A percentile compares a stretch with the other conserved stretches of the same genome.
Conservation (phyloP, 1,140 invertebrate genomes). For the Leucophenga varia region DNA sequence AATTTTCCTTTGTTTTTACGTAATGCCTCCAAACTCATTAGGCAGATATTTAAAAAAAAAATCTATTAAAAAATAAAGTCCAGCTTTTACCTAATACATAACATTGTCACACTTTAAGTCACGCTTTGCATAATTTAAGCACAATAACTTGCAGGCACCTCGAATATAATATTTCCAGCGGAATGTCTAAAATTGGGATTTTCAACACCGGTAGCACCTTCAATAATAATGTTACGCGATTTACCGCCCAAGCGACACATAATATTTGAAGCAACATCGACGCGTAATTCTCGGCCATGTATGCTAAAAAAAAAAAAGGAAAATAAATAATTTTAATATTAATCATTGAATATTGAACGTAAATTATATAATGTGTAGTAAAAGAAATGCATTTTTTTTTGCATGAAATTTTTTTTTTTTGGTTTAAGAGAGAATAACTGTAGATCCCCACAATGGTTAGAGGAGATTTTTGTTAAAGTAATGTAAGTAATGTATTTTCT, state of each 20-base stretch:
- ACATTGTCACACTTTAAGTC: too few relatives aligned
- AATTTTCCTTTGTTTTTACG: background rate
- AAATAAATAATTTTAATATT: too few relatives aligned
- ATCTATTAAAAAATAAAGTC: background rate
- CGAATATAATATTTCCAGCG: slow-evolving; percentile 46
- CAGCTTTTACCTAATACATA: too few relatives aligned
- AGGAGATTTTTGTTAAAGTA: too few relatives aligned
- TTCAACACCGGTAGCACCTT: slow-evolving; percentile 46
- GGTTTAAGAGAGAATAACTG: too few relatives aligned
- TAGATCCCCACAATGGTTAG: too few relatives aligned
- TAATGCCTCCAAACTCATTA: background rate
- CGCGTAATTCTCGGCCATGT: slow-evolving; percentile 42
- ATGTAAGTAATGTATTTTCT: background rate
- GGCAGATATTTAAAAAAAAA: background rate
- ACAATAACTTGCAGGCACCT: slow-evolving; percentile 50
- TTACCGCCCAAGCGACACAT: slow-evolving; percentile 45
- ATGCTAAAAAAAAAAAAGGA: too few relatives aligned
- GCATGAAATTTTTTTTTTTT: too few relatives aligned
- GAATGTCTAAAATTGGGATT: slow-evolving; percentile 42
- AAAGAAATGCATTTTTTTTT: too few relatives aligned
- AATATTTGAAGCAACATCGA: slow-evolving; percentile 44
- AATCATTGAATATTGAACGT: too few relatives aligned
- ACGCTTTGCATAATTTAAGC: too few relatives aligned
- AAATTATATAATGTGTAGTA: too few relatives aligned
- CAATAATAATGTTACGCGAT: slow-evolving; percentile 39